Base-by-base conservation (phyloP, 2,888 invertebrate genomes). In the Conomelus anceps region DNA sequence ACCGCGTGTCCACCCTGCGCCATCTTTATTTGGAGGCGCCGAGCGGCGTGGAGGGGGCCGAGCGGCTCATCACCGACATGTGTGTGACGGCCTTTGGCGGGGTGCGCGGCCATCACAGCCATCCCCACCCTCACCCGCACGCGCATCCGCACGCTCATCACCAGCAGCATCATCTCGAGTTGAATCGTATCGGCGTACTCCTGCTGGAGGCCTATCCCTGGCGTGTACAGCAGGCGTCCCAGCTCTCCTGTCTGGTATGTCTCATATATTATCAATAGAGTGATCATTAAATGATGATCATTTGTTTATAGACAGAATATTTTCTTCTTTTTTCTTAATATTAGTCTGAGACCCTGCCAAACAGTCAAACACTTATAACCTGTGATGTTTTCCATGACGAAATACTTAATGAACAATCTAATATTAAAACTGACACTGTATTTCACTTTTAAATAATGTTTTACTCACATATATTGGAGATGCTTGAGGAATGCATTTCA, bases 1-100 rank as follows among this genome's bases (percentile, higher is more conserved):
- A 94, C 92, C 94, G 94, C 24, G 94, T 94, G 86, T 93, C 93
- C 89, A 94, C 94, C 6, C 92, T 95, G 22, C 94, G 93, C 85
- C 94, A 94, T 91, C 92, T 95, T 3, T 94, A 94, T 89, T 92
- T 95, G 84, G 94, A 95, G 90, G 94, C 94, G 89, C 94, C 94
- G 9, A 34, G 22, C 41, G 63, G 84, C 29, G 24, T 89, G 89
- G 23, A 85, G 41, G 89, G 91, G 26, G 87, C 87, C 22, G 86
- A 88, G 87, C 91, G 89, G 89, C 63, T 63, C 63, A 91, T 89
- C 88, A 91, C 90, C 89, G 91, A 91, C 92, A 90, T 89, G 90
- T 91, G 90, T 90, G 91, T 90, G 88, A 92, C 91, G 34, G 89
- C 90, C 89, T 92, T 90, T 91, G 92, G 90, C 88, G 91, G 88